Percentiles rank a stretch among this genome's conserved stretches.
Evolutionary conservation across 1,140 invertebrate genomes (phyloP).

Genomic region (Halictus rubicundus): DNA sequence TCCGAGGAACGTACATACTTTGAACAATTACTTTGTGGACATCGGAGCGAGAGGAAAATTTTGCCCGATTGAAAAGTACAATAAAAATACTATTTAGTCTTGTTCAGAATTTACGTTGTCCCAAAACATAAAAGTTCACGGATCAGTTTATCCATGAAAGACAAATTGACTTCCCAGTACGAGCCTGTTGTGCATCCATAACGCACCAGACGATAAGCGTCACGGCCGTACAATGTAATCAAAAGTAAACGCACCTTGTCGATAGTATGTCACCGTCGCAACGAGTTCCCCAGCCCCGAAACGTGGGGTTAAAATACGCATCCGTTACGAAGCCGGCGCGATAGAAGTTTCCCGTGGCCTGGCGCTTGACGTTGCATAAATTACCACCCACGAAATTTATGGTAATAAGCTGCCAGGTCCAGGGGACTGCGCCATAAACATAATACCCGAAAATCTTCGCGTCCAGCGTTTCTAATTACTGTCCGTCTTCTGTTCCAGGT

Average conservation of each 20-base stretch:
- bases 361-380: constrained; percentile 22
- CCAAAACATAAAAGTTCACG: too few relatives aligned
- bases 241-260: neutral
- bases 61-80: too few relatives aligned
- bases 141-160: too few relatives aligned
- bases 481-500: constrained; percentile 69
- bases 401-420: constrained; percentile 41
- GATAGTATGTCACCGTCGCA: neutral
- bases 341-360: neutral
- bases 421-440: constrained; percentile 18
- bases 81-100: neutral
- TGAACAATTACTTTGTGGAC: too few relatives aligned
- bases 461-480: constrained; percentile 33
- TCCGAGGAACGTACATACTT: too few relatives aligned
- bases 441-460: constrained; percentile 26
- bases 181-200: too few relatives aligned
- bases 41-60: too few relatives aligned
- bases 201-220: too few relatives aligned
- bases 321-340: neutral
- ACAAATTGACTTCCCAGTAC: too few relatives aligned
- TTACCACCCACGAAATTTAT: constrained; percentile 49
- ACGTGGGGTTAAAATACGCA: constrained; percentile 3
- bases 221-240: too few relatives aligned
- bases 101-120: too few relatives aligned
- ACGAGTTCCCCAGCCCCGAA: neutral